Conservation (phyloP, 2,113 vertebrate genomes). For the Callocephalon fimbriatum region DNA sequence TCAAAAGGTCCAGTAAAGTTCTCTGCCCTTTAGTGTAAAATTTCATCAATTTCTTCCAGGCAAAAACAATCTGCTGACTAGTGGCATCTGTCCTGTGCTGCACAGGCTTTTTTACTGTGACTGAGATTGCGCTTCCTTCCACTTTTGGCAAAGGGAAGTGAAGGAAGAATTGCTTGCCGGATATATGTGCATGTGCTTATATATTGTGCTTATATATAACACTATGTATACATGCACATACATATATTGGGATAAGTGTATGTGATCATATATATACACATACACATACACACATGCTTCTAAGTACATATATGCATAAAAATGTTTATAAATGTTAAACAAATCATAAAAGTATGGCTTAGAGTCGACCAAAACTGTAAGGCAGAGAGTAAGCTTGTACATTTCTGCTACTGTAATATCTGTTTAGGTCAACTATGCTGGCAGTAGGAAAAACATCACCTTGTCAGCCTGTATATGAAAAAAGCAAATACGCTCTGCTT, state of each 20-base stretch:
- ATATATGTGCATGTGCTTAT: rapidly evolving
- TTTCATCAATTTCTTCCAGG: constrained; percentile 28
- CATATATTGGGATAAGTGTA: not conserved
- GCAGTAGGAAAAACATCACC: not conserved
- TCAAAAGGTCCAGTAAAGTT: constrained; percentile 44
- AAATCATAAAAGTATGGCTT: not conserved
- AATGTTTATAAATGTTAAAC: not conserved
- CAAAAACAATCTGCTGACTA: constrained; percentile 32
- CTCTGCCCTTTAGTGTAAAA: constrained; percentile 32
- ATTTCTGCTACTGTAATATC: not conserved
- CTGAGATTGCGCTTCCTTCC: constrained; percentile 26
- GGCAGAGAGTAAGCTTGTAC: not conserved
- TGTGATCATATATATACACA: not conserved
- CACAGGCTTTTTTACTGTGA: not conserved
- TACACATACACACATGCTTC: rapidly evolving
- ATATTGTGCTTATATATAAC: not conserved
- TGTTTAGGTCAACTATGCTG: not conserved
- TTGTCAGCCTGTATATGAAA: not conserved
- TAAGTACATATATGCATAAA: not conserved
- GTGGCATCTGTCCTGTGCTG: not conserved
- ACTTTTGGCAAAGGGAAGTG: not conserved
- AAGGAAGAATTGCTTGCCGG: not conserved
- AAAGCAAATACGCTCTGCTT: not conserved
- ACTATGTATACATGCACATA: rapidly evolving
- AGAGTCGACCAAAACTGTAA: not conserved